phyloP scores from a whole-genome alignment of 2,797 vertebrate species.

The Sparus aurata region DNA sequence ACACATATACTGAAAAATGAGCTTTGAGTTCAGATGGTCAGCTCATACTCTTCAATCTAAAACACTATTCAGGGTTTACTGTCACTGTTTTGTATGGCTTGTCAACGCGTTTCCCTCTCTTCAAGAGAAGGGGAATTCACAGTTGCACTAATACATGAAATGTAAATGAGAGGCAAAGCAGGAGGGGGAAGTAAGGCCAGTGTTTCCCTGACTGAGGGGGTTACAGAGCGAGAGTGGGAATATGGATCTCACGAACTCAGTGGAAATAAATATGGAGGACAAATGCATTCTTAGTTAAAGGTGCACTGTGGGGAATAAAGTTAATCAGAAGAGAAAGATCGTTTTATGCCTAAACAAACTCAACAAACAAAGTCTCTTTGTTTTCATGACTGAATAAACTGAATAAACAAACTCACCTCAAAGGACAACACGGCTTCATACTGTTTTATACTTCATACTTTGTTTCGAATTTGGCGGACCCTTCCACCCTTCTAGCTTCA shows the following conservation, averaged over 20 bases:
- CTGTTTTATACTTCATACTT: no score
- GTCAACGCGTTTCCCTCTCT: constrained; percentile 70
- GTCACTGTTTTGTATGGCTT: constrained; percentile 58
- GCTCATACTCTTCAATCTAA: constrained; percentile 16
- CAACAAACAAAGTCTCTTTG: no score
- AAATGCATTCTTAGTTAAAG: neutral
- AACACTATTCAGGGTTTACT: constrained; percentile 48
- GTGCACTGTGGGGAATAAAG: no score
- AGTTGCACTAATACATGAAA: constrained; percentile 54
- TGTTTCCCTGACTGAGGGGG: constrained; percentile 39
- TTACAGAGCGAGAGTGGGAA: neutral
- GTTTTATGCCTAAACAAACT: no score
- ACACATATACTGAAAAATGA: neutral
- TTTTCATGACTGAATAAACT: no score
- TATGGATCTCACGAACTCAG: neutral
- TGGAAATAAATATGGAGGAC: neutral
- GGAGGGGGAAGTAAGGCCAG: constrained; percentile 48
- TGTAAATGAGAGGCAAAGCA: constrained; percentile 76
- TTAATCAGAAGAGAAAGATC: no score
- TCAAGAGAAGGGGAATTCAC: constrained; percentile 75
- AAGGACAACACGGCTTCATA: no score
- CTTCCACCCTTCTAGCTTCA: no score
- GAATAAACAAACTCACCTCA: no score
- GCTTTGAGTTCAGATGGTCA: neutral
- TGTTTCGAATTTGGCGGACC: no score